Percentiles rank a stretch among this genome's conserved stretches.
phyloP scores from a whole-genome alignment of 2,113 vertebrate species.

The Sigmodon hispidus region DNA sequence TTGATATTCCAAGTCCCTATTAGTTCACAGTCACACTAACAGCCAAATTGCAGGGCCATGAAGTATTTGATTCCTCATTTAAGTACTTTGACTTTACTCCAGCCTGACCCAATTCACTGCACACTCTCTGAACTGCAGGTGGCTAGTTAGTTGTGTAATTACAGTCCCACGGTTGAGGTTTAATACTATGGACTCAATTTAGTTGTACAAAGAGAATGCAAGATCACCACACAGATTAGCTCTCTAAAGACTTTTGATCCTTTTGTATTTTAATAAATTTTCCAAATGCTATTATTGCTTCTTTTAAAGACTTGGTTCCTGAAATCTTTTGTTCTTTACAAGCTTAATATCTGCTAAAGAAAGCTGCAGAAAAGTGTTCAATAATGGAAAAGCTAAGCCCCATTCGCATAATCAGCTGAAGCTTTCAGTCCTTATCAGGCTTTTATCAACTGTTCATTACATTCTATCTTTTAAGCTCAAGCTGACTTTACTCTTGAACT shows the following conservation, averaged over 20 bases:
- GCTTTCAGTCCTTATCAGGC: conserved; percentile 71
- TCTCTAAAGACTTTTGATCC: conserved; percentile 77
- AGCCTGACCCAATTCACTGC: conserved; percentile 71
- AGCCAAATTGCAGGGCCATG: not conserved
- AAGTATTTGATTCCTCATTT: conserved; percentile 47
- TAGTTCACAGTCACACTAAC: conserved; percentile 21
- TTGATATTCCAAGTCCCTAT: conserved; percentile 33
- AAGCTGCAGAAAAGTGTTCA: conserved; percentile 66
- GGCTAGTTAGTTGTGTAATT: conserved; percentile 79
- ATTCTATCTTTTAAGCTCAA: conserved; percentile 56
- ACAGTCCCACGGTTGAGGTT: conserved; percentile 66
- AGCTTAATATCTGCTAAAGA: conserved; percentile 74
- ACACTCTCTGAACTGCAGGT: conserved; percentile 77
- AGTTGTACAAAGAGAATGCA: conserved; percentile 77
- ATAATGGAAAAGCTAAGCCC: conserved; percentile 69
- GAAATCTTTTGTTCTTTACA: conserved; percentile 73
- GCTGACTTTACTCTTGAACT: conserved; percentile 64
- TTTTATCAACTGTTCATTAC: conserved; percentile 71
- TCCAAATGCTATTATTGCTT: conserved; percentile 80
- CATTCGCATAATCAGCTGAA: conserved; percentile 68
- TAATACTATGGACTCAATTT: conserved; percentile 80
- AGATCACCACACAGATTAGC: conserved; percentile 78
- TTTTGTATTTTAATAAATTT: conserved; percentile 81
- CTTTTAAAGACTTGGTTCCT: conserved; percentile 70
- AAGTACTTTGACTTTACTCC: conserved; percentile 64